phyloP scores from a whole-genome alignment of 2,113 vertebrate genomes.

The Cyanoliseus patagonus region DNA sequence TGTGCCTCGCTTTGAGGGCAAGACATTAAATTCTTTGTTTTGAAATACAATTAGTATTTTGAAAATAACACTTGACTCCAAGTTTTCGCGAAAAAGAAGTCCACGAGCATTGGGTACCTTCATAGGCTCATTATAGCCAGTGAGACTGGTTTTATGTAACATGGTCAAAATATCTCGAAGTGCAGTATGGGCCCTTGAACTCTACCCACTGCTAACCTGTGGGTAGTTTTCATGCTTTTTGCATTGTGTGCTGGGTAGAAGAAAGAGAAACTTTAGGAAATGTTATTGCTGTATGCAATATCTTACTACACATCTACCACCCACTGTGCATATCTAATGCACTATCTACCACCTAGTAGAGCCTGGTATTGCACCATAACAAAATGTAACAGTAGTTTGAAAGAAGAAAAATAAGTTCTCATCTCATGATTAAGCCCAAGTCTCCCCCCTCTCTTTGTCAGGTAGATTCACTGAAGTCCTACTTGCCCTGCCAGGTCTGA shows the following conservation, averaged over 20 bases:
- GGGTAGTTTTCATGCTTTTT: background rate
- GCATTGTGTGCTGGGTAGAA: background rate
- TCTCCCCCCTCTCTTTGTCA: background rate
- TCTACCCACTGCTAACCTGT: background rate
- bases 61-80: background rate
- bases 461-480: background rate
- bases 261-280: slow-evolving; percentile 58
- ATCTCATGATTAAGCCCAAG: background rate
- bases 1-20: background rate
- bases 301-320: slow-evolving; percentile 61
- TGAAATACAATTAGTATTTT: background rate
- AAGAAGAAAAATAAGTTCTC: slow-evolving; percentile 13
- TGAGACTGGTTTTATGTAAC: background rate
- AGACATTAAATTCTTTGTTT: background rate
- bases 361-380: slow-evolving; percentile 29
- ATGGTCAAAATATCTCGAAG: background rate
- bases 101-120: background rate
- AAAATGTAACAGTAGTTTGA: background rate
- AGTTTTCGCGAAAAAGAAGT: background rate
- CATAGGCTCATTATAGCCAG: background rate
- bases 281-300: background rate
- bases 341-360: slow-evolving; percentile 30
- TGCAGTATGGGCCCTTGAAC: background rate
- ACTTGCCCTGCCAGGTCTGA: background rate
- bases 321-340: slow-evolving; percentile 46